Base-by-base conservation (phyloP, 2,888 invertebrate genomes). In the Dexiosoma caninum region DNA sequence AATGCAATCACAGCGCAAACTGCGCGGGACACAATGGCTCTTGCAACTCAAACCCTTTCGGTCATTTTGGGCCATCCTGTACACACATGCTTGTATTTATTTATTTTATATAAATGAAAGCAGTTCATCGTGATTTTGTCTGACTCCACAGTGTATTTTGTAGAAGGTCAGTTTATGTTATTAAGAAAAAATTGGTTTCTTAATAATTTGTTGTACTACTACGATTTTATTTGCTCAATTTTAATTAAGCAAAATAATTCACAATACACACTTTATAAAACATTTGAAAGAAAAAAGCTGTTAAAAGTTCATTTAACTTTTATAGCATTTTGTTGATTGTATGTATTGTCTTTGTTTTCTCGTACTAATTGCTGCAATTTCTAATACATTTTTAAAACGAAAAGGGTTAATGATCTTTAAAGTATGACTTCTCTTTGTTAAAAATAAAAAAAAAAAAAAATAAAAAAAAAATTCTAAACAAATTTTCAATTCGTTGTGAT, bases 81-180 rank as follows among this genome's bases (percentile, higher is more conserved):
- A 12, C 10, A 12, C 12, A 37, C 27, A 27, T 27, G 6, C 27
- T 27, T 6, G 6, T 6, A 27, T 27, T 27, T 27, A 23, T 46
- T 9, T 51, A 14, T 49, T 27, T n/a, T 14, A 51, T 30, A 51
- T 32, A 30, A 12, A 55, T 35, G 16, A n/a, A 55, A 30, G 30
- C 49, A 40, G 40, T 12, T 7, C 27, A 55, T 37, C 40, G 64
- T 64, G 62, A 59, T 30, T 37, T 49, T 42, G 21, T 40, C 0
- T 40, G 14, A 51, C 23, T 75, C 21, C 1, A 9, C 40, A 57
- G 35, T 19, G 19, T 69, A 27, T n/a, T 57, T 46, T 27, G 14
- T 57, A 44, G 59, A 37, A 71, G 75, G 75, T 80, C 80, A 75
- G 75, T 80, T 66, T 55, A 16, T 5, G 42, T 2, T 32, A 12